phyloP scores from a whole-genome alignment of 2,113 vertebrate species.

The Catharus bicknelli region DNA sequence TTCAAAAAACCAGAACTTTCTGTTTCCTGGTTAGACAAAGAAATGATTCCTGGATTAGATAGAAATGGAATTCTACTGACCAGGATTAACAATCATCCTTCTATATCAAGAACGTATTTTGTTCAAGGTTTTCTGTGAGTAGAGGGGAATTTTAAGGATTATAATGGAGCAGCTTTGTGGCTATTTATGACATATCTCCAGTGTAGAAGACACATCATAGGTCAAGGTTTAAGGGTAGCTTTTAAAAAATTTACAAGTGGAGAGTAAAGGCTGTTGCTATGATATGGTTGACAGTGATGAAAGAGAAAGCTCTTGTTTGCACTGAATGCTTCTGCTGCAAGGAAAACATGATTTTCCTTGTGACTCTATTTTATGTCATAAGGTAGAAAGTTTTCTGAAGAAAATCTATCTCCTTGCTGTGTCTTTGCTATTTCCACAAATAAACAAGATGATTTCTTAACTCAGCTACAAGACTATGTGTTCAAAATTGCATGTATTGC shows the following conservation, averaged over 20 bases:
- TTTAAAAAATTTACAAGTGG: background rate
- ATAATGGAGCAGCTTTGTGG: background rate
- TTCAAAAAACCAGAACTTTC: background rate
- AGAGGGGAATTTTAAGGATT: background rate
- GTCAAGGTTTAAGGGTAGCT: background rate
- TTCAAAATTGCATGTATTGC: background rate
- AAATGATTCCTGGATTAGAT: background rate
- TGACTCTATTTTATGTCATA: background rate
- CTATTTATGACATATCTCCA: background rate
- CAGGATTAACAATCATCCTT: background rate
- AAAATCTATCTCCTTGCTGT: background rate
- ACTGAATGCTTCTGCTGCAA: background rate
- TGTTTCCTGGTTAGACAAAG: background rate
- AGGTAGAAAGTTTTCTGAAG: background rate
- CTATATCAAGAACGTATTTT: background rate
- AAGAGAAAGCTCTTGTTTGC: background rate
- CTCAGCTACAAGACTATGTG: background rate
- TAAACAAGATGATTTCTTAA: slow-evolving; percentile 26
- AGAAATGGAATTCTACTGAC: background rate
- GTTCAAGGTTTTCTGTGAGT: background rate
- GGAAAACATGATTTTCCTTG: background rate
- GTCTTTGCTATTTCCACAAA: slow-evolving; percentile 7
- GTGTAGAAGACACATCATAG: background rate
- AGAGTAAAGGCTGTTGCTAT: background rate
- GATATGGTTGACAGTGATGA: background rate